phyloP scores from a whole-genome alignment of 2,797 vertebrate genomes.

The Strix occidentalis region DNA sequence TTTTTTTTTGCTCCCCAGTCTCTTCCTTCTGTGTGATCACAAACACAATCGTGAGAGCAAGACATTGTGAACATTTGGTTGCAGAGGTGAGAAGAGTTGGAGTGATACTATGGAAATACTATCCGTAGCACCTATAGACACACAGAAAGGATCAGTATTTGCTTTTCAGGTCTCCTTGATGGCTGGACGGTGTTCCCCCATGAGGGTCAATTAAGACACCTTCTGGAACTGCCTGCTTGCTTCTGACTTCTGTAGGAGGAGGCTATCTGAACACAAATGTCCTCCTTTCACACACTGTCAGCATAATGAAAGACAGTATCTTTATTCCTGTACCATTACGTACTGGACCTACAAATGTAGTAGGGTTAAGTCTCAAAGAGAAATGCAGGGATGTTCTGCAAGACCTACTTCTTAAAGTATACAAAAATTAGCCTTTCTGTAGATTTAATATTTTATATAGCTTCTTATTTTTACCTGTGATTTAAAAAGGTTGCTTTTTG shows the following conservation, averaged over 20 bases:
- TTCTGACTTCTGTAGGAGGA: neutral
- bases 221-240: neutral
- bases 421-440: neutral
- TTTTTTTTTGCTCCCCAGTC: neutral
- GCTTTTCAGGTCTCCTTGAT: neutral
- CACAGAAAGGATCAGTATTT: neutral
- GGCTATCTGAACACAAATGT: neutral
- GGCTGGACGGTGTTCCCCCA: fast-evolving
- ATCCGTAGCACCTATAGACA: neutral
- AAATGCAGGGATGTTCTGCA: neutral
- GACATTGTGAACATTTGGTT: neutral
- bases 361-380: neutral
- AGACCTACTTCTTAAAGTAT: neutral
- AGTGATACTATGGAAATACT: neutral
- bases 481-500: neutral
- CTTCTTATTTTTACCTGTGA: neutral
- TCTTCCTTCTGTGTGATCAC: neutral
- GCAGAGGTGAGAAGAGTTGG: neutral
- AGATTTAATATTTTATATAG: neutral
- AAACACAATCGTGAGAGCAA: neutral
- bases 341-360: neutral
- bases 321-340: neutral
- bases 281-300: neutral
- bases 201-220: neutral
- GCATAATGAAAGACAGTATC: neutral